Base-by-base conservation (phyloP, 1,140 invertebrate species). In the Drosophila seguyi region DNA sequence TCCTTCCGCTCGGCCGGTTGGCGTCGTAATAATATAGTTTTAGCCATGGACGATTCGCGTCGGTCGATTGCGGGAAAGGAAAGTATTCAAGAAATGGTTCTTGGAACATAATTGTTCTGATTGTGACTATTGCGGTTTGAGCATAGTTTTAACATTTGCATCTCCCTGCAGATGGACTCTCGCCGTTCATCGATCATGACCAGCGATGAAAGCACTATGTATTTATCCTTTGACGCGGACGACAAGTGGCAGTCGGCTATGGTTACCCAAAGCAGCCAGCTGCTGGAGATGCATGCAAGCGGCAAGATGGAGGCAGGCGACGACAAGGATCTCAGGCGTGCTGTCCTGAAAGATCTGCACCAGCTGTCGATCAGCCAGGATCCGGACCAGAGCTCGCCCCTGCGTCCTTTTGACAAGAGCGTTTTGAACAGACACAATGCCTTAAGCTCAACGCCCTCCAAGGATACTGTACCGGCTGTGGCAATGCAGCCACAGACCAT, bases 161-260 rank as follows among this genome's bases (percentile, higher is more conserved):
- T 22, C 10, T 18, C 14, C 4, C 13, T 52, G 13, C 66, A 69
- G 66, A 44, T 31, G 1, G 79, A 90, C 44, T 79, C 86, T 4
- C 75, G 81, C 8, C 75, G 71, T 4, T 52, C 60, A 6, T 81
- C 81, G 8, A 61, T 82, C 34, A 61, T 65, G 31, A 34, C 66
- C 20, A 73, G 31, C 29, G 85, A 90, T 50, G 86, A 90, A 8
- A 91, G 86, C 31, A 79, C 74, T 27, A 86, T 92, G 85, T 92
- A 92, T 69, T 80, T 92, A 25, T 92, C 91, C 48, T 92, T 92
- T 55, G 91, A 82, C 41, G 56, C 72, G 4, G 81, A 91, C 27
- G 82, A 86, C 27, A 69, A 87, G 72, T 87, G 84, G 84, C 80
- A 88, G 31, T 88, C 84, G 0, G 80, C 67, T 0, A 38, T 79